Percentiles rank a stretch among this genome's conserved stretches.
phyloP scores from a whole-genome alignment of 1,140 invertebrate species.

The Pseudoatta argentina region DNA sequence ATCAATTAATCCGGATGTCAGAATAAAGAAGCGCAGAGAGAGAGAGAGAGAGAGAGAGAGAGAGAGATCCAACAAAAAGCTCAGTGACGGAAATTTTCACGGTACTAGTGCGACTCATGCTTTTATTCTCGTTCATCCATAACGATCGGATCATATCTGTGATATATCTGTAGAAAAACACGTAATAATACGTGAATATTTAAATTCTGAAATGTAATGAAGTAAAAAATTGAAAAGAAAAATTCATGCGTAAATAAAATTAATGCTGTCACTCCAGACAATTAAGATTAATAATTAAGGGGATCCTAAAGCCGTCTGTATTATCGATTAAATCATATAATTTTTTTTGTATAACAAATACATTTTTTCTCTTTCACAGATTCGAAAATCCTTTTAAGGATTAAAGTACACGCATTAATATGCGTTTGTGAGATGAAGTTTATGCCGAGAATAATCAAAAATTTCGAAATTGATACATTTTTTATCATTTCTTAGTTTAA shows the following conservation, averaged over 20 bases:
- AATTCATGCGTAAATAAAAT: neutral
- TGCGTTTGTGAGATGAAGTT: too few relatives aligned
- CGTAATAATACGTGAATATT: slow-evolving; percentile 33
- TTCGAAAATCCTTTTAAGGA: too few relatives aligned
- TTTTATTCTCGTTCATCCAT: slow-evolving; percentile 31
- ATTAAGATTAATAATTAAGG: neutral
- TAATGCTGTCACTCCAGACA: neutral
- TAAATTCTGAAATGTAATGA: neutral
- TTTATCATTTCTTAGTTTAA: too few relatives aligned
- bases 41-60: too few relatives aligned
- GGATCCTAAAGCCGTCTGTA: too few relatives aligned
- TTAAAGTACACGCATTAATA: too few relatives aligned
- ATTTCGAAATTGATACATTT: too few relatives aligned
- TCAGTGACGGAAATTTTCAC: slow-evolving; percentile 24
- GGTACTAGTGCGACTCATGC: slow-evolving; percentile 32
- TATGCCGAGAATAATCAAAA: too few relatives aligned
- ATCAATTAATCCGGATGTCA: slow-evolving; percentile 69
- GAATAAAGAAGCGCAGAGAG: slow-evolving; percentile 63
- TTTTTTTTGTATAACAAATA: too few relatives aligned
- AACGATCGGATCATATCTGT: neutral
- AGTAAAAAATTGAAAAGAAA: neutral
- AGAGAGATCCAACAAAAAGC: slow-evolving; percentile 27
- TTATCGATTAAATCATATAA: too few relatives aligned
- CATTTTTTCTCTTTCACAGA: too few relatives aligned
- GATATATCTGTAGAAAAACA: neutral